Evolutionary conservation across 1,140 invertebrate species (phyloP).

Genomic region (Trinorchestia longiramus): DNA sequence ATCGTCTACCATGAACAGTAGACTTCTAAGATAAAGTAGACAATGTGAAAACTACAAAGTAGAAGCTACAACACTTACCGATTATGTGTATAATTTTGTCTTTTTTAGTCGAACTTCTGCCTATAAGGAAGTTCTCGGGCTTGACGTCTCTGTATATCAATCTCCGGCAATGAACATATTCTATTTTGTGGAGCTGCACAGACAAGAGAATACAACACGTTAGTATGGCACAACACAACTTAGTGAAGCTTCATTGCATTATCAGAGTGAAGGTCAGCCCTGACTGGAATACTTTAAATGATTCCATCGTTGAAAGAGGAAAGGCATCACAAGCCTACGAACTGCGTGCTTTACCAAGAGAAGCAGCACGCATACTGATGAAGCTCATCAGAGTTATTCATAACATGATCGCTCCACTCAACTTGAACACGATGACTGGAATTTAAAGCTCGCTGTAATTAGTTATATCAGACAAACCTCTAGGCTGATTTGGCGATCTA

Average conservation of each 20-base stretch:
- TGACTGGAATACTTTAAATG: background rate
- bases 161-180: conserved; percentile 99
- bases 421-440: background rate
- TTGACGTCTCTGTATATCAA: conserved; percentile 99
- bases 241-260: background rate
- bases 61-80: conserved; percentile 73
- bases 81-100: conserved; percentile 99
- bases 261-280: background rate
- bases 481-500: background rate
- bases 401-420: background rate
- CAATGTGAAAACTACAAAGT: background rate
- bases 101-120: conserved; percentile 95
- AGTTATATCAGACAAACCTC: background rate
- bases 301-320: background rate
- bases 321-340: background rate
- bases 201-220: conserved; percentile 63
- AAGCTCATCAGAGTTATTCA: background rate
- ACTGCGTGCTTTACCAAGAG: background rate
- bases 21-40: background rate
- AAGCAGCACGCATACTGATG: background rate
- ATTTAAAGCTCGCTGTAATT: background rate
- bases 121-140: conserved; percentile 99
- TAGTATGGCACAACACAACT: background rate
- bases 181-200: conserved; percentile 93
- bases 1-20: background rate